A percentile compares a stretch with the other conserved stretches of the same genome.
Conservation (phyloP, 92 coral and sea anemone species). For the Micromussa lordhowensis region DNA sequence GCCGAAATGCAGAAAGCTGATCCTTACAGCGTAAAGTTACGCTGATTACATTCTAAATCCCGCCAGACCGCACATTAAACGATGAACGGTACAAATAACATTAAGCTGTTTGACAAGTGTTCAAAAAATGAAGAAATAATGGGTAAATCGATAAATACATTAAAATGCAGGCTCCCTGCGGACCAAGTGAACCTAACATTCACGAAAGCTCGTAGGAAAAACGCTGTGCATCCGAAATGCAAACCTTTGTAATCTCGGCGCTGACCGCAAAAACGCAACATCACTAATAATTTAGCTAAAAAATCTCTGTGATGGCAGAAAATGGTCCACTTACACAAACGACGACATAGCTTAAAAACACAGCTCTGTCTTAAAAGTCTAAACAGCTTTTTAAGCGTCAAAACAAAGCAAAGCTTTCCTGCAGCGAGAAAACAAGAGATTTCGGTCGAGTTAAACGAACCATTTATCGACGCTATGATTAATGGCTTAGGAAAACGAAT, state of each 20-base stretch:
- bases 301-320: not conserved
- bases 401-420: conserved; percentile 1
- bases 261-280: not conserved
- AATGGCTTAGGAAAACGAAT: too few species aligned
- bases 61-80: not conserved
- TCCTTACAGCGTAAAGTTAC: not conserved
- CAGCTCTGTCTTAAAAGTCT: not conserved
- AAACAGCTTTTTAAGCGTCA: not conserved
- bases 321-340: not conserved
- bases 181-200: not conserved
- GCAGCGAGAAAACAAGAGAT: not conserved
- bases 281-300: not conserved
- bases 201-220: not conserved
- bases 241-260: not conserved
- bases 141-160: not conserved
- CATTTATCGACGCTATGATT: not conserved
- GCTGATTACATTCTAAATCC: not conserved
- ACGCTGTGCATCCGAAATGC: not conserved
- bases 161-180: conserved; percentile 9
- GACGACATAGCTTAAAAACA: not conserved
- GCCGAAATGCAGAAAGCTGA: not conserved
- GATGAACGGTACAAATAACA: not conserved
- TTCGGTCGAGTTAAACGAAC: not conserved
- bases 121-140: not conserved
- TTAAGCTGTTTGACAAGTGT: not conserved